Evolutionary conservation across 2,888 invertebrate genomes (phyloP), one percentile per base, ranked within the genome.

Genomic region (Homarus gammarus): DNA sequence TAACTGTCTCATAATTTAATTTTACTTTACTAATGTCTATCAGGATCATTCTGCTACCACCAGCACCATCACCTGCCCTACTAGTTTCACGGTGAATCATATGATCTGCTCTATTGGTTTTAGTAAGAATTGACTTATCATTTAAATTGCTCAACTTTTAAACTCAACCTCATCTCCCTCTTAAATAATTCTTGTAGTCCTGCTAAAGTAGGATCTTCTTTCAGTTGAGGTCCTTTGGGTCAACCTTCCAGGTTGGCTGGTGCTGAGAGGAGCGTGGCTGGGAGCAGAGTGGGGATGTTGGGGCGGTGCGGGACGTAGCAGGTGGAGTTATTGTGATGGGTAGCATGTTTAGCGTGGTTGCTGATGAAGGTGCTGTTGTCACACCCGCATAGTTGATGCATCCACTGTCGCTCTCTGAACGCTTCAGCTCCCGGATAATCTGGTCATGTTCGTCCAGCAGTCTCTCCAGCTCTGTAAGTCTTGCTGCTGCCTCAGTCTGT

Each of bases 391-490:
- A 89, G 68, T 89, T 89, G 79, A 89, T 89, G 36, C 84, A 84
- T 5, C 89, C 84, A 31, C 91, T 89, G 61, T 87, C 84, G 51
- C 91, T 91, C 89, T 91, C 91, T 0, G 91, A 91, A 0, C 89
- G 89, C 79, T 91, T 91, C 33, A 91, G 89, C 40, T 91, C 91
- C 22, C 91, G 89, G 77, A 91, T 84, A 56, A 91, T 91, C 72
- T 91, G 91, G 83, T 91, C 91, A 36, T 91, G 91, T 40, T 91
- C 91, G 68, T 91, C 91, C 73, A 91, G 64, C 10, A 91, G 86
- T 27, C 91, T 51, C 73, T 91, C 89, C 70, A 91, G 87, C 56
- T 91, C 91, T 10, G 72, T 86, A 33, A 91, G 86, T 44, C 91
- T 44, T 27, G 89, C 89, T 15, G 91, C 91, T 22, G 91, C 91